Conservation (phyloP, 2,888 invertebrate genomes). For the Oconnorella tubifera region DNA sequence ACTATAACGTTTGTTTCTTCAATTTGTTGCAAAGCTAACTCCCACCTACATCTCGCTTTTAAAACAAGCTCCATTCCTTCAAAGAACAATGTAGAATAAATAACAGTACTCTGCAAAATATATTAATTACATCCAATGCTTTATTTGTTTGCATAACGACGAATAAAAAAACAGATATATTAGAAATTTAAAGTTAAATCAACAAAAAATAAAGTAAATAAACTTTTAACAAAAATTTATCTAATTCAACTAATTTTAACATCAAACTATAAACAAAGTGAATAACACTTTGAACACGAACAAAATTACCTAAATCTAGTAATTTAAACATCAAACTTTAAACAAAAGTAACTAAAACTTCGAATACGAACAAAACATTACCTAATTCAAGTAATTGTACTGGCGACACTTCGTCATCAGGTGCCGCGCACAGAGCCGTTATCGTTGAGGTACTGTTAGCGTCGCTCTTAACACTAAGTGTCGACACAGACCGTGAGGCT, state of each 20-base stretch:
- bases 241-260: no score
- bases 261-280: background rate
- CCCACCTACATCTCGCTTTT: conserved; percentile 63
- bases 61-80: conserved; percentile 21
- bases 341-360: background rate
- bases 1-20: conserved; percentile 24
- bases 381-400: conserved; percentile 13
- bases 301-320: no score
- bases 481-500: conserved; percentile 6
- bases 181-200: no score
- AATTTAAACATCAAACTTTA: background rate
- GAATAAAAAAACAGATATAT: no score
- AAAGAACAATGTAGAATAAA: conserved; percentile 6
- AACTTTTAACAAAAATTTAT: no score
- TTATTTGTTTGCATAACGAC: no score
- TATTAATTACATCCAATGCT: no score
- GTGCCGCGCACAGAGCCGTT: background rate
- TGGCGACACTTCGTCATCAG: conserved; percentile 1
- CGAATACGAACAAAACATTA: background rate
- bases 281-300: conserved; percentile 3
- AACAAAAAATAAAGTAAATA: no score
- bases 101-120: no score
- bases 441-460: conserved; percentile 9
- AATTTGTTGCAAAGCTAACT: conserved; percentile 72
- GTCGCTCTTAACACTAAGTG: conserved; percentile 8